Evolutionary conservation across 2,797 vertebrate genomes (phyloP), one percentile per base, ranked within the genome.

Genomic region (Peromyscus aztecus): DNA sequence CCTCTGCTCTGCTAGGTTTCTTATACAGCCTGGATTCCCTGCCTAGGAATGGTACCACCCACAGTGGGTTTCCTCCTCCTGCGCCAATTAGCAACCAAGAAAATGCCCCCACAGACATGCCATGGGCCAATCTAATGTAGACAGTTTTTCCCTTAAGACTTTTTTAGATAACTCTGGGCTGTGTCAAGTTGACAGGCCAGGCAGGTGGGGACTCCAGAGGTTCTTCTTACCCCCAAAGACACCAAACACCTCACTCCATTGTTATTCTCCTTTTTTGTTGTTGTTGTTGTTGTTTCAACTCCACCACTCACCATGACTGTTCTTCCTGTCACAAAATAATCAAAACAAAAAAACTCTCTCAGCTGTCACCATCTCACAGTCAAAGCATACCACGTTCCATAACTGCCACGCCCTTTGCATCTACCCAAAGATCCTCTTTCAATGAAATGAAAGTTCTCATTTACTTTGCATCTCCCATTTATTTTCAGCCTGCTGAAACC

Each of bases 151-250:
- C n/a, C 37, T 13, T 37, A 57, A 59, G 78, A 81, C 78, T 59
- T 23, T 11, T 34, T 81, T 27, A 37, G 78, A 81, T 14, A 59
- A 82, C 55, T 27, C 80, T 59, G 55, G 23, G 23, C 34, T 82
- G 55, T 59, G 52, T 40, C 80, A 37, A 40, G n/a, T 4, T 65
- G 43, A 29, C 12, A 71, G 52, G 31, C 43, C 6, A 8, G n/a
- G 6, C 3, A 34, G 16, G 11, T 0, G 0, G 8, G 5, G 49
- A 49, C 34, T 19, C 78, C 23, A 14, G 13, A 61, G 6, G 12
- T 17, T 27, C 3, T 12, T 59, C 34, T 86, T 67, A 49, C 3
- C 34, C 69, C 52, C n/a, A 55, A 55, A 27, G 49, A 84, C 71
- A 85, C 1, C 21, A 83, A 19, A 17, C 17, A 57, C 16, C 16